These are phyloP conservation scores for Siphamia tubifer DNA, from an alignment of 2,113 vertebrate species.

Conservation along the genomic window DNA sequence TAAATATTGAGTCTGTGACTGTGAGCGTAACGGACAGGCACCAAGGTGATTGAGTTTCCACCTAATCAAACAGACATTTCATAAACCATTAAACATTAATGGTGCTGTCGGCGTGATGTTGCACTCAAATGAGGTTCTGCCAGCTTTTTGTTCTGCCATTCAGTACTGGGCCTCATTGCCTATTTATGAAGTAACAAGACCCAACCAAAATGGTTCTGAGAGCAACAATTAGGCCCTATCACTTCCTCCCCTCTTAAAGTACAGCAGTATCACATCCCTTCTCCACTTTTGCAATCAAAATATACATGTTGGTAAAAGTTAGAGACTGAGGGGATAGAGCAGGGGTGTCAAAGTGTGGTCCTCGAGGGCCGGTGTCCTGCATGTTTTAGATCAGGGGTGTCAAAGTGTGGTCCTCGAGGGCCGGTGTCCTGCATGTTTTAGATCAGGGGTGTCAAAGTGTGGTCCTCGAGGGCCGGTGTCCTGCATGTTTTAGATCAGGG, in stretches of 20 bases:
- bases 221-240: constrained; percentile 51
- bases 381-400: too few species aligned
- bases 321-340: constrained; percentile 22
- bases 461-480: too few species aligned
- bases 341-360: too few species aligned
- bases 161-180: constrained; percentile 49
- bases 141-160: constrained; percentile 57
- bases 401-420: too few species aligned
- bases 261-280: constrained; percentile 47
- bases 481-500: too few species aligned
- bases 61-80: constrained; percentile 56
- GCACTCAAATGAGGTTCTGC: constrained; percentile 31
- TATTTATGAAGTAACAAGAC: constrained; percentile 73
- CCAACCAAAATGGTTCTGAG: constrained; percentile 36
- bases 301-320: constrained; percentile 26
- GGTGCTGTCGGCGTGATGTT: constrained; percentile 19
- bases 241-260: constrained; percentile 37
- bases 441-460: too few species aligned
- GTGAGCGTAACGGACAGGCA: background rate
- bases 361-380: too few species aligned
- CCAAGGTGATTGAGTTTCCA: constrained; percentile 41
- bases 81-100: constrained; percentile 73
- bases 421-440: too few species aligned
- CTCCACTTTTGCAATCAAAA: constrained; percentile 42
- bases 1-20: background rate